A percentile compares a stretch with the other conserved stretches of the same genome.
Evolutionary conservation across 2,113 vertebrate species (phyloP).

Genomic region (Chlorodrepanis virens): DNA sequence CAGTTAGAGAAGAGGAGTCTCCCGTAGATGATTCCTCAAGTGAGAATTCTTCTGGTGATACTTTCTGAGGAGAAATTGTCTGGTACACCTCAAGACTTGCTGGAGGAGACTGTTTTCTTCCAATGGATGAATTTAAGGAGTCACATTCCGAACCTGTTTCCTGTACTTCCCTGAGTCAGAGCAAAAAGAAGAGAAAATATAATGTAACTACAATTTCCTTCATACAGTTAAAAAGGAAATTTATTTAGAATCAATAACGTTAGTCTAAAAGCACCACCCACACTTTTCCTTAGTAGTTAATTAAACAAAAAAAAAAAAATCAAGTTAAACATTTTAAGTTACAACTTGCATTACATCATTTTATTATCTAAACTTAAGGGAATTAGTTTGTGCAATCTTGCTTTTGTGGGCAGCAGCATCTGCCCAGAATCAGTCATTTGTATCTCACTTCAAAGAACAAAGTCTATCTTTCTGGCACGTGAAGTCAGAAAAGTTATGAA

Average conservation of each 20-base stretch:
- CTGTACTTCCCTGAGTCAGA: conserved; percentile 81
- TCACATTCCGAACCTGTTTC: conserved; percentile 89
- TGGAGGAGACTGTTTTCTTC: conserved; percentile 84
- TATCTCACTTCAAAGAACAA: conserved; percentile 32
- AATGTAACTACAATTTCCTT: not conserved
- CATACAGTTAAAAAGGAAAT: not conserved
- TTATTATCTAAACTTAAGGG: conserved; percentile 33
- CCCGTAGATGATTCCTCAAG: conserved; percentile 79
- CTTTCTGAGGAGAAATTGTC: conserved; percentile 82
- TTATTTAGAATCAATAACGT: not conserved
- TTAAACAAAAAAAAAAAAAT: not conserved
- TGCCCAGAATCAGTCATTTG: conserved; percentile 18
- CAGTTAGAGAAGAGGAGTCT: conserved; percentile 76
- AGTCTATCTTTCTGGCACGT: conserved; percentile 24
- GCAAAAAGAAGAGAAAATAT: conserved; percentile 4
- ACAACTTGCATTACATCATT: conserved; percentile 15
- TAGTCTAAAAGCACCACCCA: conserved; percentile 42
- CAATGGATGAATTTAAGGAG: conserved; percentile 85
- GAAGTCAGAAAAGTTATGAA: conserved; percentile 53
- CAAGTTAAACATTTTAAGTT: conserved; percentile 11
- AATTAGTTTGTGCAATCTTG: conserved; percentile 17
- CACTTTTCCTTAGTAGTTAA: conserved; percentile 21
- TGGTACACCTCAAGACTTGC: conserved; percentile 81
- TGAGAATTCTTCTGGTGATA: conserved; percentile 88
- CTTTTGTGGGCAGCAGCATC: not conserved